phyloP scores from a whole-genome alignment of 2,797 vertebrate genomes.

The Galago senegalensis region DNA sequence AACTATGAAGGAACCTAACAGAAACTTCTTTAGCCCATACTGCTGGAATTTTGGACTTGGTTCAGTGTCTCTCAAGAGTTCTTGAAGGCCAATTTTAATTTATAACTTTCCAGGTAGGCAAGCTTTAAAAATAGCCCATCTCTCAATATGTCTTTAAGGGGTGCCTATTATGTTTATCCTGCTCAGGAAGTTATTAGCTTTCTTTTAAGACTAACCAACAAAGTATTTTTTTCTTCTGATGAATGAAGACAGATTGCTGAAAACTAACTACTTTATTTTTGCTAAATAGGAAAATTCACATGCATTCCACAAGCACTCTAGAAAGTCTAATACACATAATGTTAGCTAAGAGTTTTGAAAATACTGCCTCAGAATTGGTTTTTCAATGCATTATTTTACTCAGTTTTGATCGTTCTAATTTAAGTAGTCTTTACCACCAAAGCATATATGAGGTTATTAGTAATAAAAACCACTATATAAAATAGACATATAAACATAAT shows the following conservation, averaged over 20 bases:
- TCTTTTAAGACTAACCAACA: background rate
- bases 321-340: background rate
- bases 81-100: constrained; percentile 17
- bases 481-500: constrained; percentile 5
- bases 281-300: background rate
- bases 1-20: rapidly evolving
- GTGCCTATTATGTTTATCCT: background rate
- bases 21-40: background rate
- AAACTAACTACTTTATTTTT: background rate
- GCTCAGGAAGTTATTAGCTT: background rate
- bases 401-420: constrained; percentile 21
- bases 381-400: background rate
- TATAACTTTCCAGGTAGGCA: background rate
- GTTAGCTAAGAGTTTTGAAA: background rate
- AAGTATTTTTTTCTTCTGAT: background rate
- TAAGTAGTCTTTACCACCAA: background rate
- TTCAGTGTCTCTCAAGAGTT: background rate
- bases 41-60: background rate
- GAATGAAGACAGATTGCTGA: background rate
- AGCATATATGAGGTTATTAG: background rate
- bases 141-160: constrained; percentile 17
- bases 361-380: background rate
- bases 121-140: background rate
- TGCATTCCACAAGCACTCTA: background rate
- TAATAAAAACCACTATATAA: background rate